phyloP scores from a whole-genome alignment of 2,888 invertebrate species.

The Euplagia quadripunctaria region DNA sequence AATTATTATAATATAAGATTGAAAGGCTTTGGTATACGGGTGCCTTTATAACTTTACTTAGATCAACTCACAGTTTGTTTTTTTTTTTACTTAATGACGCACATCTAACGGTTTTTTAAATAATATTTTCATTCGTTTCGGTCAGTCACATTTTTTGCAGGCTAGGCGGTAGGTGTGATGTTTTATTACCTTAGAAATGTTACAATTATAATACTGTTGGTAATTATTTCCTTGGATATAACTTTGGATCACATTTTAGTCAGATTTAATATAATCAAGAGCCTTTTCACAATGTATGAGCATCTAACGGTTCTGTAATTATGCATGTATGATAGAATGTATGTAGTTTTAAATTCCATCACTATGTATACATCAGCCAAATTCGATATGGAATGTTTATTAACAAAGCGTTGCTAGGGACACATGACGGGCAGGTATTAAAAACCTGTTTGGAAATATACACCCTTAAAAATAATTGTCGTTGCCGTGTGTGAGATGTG shows the following conservation, averaged over 20 bases:
- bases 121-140: conserved; percentile 9
- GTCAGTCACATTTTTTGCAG: conserved; percentile 46
- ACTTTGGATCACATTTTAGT: neutral
- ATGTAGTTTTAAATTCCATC: neutral
- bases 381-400: too few species aligned
- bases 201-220: conserved; percentile 17
- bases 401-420: too few species aligned
- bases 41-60: neutral
- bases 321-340: neutral
- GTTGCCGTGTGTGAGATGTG: too few species aligned
- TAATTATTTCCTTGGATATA: neutral
- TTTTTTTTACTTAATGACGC: neutral
- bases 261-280: neutral
- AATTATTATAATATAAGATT: neutral
- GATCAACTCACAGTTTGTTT: neutral
- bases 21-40: neutral
- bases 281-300: neutral
- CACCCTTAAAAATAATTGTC: too few species aligned
- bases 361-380: too few species aligned
- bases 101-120: neutral
- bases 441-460: too few species aligned
- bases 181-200: conserved; percentile 31
- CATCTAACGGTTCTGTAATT: neutral
- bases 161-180: conserved; percentile 37
- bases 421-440: too few species aligned